These are phyloP conservation scores for Ridgeia piscesae DNA, from an alignment of 1,140 invertebrate species.

Conservation along the genomic window DNA sequence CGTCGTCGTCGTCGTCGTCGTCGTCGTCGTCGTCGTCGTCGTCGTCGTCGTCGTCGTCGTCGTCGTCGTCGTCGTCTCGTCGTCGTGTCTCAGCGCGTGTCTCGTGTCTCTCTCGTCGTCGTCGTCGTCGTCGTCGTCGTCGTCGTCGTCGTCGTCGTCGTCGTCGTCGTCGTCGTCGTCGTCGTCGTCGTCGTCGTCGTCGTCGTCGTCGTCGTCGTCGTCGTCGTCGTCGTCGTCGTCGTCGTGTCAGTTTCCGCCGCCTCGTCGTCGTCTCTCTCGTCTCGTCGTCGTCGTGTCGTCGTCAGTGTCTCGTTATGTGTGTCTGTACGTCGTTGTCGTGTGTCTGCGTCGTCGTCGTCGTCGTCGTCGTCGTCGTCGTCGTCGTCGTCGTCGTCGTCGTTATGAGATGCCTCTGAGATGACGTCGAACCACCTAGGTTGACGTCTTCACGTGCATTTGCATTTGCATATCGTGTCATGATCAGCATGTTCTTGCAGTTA, in stretches of 20 bases:
- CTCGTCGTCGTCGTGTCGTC: constrained; percentile 8
- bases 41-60: constrained; percentile 10
- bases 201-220: constrained; percentile 10
- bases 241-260: not conserved
- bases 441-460: no score
- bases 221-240: constrained; percentile 7
- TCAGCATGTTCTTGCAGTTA: no score
- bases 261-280: constrained; percentile 2
- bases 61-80: no score
- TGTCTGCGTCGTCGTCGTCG: constrained; percentile 1
- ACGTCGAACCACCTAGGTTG: no score
- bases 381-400: constrained; percentile 10
- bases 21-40: constrained; percentile 8
- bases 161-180: constrained; percentile 8
- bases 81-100: not conserved
- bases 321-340: no score
- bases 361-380: constrained; percentile 10
- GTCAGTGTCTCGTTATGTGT: not conserved
- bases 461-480: no score
- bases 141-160: constrained; percentile 10
- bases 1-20: constrained; percentile 10
- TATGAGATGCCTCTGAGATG: not conserved
- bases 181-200: constrained; percentile 8
- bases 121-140: constrained; percentile 11
- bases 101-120: not conserved